Evolutionary conservation across 1,140 invertebrate genomes (phyloP).

Genomic region (Leptopilina boulardi): DNA sequence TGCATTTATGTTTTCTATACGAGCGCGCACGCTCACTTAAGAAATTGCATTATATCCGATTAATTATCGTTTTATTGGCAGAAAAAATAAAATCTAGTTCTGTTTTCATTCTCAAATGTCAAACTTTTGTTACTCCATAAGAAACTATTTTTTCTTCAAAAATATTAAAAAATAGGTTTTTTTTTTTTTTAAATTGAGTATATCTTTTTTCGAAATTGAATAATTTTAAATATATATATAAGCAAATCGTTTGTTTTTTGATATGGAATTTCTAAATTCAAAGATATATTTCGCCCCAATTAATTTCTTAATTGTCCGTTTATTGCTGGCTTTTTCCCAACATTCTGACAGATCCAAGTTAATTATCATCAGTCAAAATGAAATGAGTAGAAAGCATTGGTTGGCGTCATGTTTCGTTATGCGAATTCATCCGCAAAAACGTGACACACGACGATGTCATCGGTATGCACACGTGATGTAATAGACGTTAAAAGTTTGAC

Average conservation of each 20-base stretch:
- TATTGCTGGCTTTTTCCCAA: slow-evolving; percentile 16
- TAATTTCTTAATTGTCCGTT: slow-evolving; percentile 17
- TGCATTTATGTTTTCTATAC: slow-evolving; percentile 15
- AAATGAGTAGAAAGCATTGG: slow-evolving; percentile 27
- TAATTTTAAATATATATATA: too few relatives aligned
- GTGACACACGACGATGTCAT: slow-evolving; percentile 41
- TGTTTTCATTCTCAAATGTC: not conserved
- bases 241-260: not conserved
- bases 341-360: slow-evolving; percentile 9
- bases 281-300: not conserved
- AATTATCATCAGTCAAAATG: slow-evolving; percentile 28
- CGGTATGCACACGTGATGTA: slow-evolving; percentile 41
- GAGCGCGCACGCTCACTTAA: not conserved
- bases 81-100: not conserved
- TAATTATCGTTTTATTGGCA: not conserved
- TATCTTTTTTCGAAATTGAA: too few relatives aligned
- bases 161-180: too few relatives aligned
- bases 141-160: too few relatives aligned
- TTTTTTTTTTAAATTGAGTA: too few relatives aligned
- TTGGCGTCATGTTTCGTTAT: slow-evolving; percentile 40
- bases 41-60: not conserved
- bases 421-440: slow-evolving; percentile 50
- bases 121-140: not conserved
- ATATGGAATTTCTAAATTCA: not conserved
- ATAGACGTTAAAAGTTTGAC: slow-evolving; percentile 39